Evolutionary conservation across 2,888 invertebrate species (phyloP).

Genomic region (Aricia artaxerxes): DNA sequence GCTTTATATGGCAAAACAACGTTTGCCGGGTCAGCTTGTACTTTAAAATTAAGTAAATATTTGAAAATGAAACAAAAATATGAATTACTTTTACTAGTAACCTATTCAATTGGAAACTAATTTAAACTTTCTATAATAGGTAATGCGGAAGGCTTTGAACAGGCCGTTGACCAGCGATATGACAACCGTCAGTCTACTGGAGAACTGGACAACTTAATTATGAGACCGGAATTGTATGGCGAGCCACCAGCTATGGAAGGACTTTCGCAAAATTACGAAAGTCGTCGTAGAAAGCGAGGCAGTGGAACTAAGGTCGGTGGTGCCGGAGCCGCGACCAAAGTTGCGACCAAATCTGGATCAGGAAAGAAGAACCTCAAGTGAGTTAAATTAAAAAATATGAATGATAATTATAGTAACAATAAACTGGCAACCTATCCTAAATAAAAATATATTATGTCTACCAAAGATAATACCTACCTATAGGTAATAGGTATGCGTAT

Average conservation of each 20-base stretch:
- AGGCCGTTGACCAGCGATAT: constrained; percentile 65
- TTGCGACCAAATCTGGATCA: constrained; percentile 70
- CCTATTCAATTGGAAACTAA: neutral
- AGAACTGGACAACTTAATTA: constrained; percentile 81
- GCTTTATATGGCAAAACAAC: no score
- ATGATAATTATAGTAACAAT: neutral
- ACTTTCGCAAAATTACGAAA: constrained; percentile 61
- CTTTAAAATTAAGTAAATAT: neutral
- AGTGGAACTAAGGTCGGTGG: constrained; percentile 73
- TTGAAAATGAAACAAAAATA: neutral
- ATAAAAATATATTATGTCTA: neutral
- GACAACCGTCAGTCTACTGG: constrained; percentile 64
- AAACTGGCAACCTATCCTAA: neutral
- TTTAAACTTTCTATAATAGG: constrained; percentile 48
- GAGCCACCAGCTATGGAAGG: constrained; percentile 79
- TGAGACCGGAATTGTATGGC: constrained; percentile 82
- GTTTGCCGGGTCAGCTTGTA: no score
- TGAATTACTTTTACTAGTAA: neutral
- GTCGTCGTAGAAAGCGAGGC: constrained; percentile 69
- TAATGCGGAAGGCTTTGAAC: constrained; percentile 69
- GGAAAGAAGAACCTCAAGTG: constrained; percentile 75
- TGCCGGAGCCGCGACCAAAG: constrained; percentile 74
- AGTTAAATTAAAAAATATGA: constrained; percentile 39
- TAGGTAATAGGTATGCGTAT: no score
- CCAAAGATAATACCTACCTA: no score